Base-by-base conservation (phyloP, 1,140 invertebrate species). In the Archegozetes longisetosus region DNA sequence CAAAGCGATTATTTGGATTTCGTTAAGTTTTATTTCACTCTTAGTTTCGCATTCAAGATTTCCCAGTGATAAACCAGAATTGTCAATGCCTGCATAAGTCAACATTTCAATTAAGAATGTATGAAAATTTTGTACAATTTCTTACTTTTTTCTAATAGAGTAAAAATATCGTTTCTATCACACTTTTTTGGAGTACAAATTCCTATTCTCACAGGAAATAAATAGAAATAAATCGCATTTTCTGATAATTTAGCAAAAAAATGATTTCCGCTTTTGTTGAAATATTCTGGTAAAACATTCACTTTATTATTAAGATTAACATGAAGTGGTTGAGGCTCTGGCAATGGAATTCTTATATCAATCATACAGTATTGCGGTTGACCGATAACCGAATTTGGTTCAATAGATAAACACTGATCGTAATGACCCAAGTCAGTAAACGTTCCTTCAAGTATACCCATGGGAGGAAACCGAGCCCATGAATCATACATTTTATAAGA, bases 381-480 rank as follows among this genome's bases (percentile, higher is more conserved):
- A 9, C 32, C 32, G 6, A 40, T 9, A 9, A 6, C 6, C 17
- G 6, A 6, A 40, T 40, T 40, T 6, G 6, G 6, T 9, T 6
- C 32, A 40, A 40, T 40, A 17, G 20, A 6, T 28, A 68, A 53
- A 63, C 72, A 73, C 59, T 73, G 63, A 27, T 69, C 69, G 53
- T 65, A 72, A n/a, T 64, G 64, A 25, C 72, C 72, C 25, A 71
- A 64, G 64, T 69, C 70, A 1, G 59, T 57, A 12, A 70, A 27
- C 46, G 68, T 67, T 6, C 70, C 70, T 25, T 69, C 62, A 13
- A 71, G 28, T 14, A 72, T 50, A n/a, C 70, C 70, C 49, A 66
- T 63, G 0, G 64, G 64, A 28, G 68, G 64, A 61, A 57, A 57
- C 17, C 32, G 53, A 22, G 28, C 55, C 55, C 55, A 57, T 47